Evolutionary conservation across 2,113 vertebrate genomes (phyloP).

Genomic region (Piliocolobus tephrosceles): DNA sequence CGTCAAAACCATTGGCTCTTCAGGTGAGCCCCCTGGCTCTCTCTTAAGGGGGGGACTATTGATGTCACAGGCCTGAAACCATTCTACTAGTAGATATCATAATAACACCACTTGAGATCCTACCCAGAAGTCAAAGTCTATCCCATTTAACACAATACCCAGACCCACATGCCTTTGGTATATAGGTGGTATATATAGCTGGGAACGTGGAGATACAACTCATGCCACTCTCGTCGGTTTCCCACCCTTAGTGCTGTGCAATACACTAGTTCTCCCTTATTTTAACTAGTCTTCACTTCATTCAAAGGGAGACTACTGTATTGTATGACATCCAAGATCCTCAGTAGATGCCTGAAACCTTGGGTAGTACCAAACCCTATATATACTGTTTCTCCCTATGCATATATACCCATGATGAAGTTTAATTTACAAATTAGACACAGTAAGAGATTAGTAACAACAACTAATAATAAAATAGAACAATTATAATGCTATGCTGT

Average conservation of each 20-base stretch:
- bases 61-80: neutral
- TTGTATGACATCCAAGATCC: neutral
- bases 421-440: neutral
- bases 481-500: neutral
- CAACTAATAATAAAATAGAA: neutral
- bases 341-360: neutral
- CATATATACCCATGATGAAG: neutral
- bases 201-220: neutral
- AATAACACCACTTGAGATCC: neutral
- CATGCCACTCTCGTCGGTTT: neutral
- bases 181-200: neutral
- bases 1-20: neutral
- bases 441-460: neutral
- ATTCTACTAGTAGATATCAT: neutral
- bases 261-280: neutral
- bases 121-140: neutral
- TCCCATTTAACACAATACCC: neutral
- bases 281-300: too few relatives aligned
- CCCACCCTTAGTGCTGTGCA: neutral
- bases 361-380: neutral
- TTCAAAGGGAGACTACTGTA: too few relatives aligned
- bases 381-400: neutral
- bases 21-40: neutral
- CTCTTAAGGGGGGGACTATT: neutral
- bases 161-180: neutral